Percentiles rank a stretch among this genome's conserved stretches.
phyloP scores from a whole-genome alignment of 2,797 vertebrate genomes.

The Holocentrus rufus region DNA sequence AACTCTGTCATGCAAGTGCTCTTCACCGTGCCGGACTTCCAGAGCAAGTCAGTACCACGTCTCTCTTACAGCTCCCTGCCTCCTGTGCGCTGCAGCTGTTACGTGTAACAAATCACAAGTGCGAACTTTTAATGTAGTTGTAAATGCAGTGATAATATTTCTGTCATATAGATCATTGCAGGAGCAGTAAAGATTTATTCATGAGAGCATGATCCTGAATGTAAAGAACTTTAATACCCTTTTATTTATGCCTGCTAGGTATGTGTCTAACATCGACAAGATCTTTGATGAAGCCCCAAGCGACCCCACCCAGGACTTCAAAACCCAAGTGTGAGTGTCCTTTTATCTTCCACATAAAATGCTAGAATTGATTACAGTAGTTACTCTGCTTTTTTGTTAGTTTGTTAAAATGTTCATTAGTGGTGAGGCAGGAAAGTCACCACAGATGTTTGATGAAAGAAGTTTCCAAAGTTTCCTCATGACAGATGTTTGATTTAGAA shows the following conservation, averaged over 20 bases:
- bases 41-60: constrained; percentile 87
- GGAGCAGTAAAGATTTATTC: not conserved
- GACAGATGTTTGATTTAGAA: no score
- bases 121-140: not conserved
- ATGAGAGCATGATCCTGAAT: not conserved
- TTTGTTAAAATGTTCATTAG: not conserved
- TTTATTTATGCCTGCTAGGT: constrained; percentile 78
- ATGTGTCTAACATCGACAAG: constrained; percentile 95
- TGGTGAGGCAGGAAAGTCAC: not conserved
- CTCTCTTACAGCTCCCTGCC: not conserved
- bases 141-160: not conserved
- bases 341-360: not conserved
- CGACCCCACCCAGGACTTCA: constrained; percentile 98
- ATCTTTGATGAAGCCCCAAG: constrained; percentile 92
- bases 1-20: constrained; percentile 99
- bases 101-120: not conserved
- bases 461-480: not conserved
- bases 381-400: not conserved
- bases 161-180: not conserved
- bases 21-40: constrained; percentile 98
- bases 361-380: not conserved
- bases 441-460: constrained; percentile 3
- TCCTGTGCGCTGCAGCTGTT: not conserved
- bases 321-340: constrained; percentile 94
- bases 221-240: constrained; percentile 8